Evolutionary conservation across 53 echinoderm and acorn worm species (phyloP).

Genomic region (Hippasteria phrygiana): DNA sequence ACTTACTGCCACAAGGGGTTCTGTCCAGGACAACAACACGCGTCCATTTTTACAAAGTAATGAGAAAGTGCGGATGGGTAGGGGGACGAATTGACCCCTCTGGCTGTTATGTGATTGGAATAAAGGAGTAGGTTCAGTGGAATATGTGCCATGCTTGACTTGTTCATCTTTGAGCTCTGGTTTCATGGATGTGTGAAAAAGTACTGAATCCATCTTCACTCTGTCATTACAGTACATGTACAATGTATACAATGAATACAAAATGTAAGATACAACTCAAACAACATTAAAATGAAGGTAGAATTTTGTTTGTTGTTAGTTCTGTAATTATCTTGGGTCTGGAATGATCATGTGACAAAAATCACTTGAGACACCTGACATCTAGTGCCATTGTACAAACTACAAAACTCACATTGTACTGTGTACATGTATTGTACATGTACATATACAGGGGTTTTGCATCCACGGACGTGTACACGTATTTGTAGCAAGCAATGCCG

Average conservation of each 20-base stretch:
- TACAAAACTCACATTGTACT: no score
- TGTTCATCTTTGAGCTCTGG: no score
- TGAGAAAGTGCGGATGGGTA: slow-evolving; percentile 32
- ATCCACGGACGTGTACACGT: no score
- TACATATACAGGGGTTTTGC: no score
- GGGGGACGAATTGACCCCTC: background rate
- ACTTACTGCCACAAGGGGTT: background rate
- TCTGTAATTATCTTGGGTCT: no score
- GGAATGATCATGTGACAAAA: no score
- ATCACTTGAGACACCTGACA: no score
- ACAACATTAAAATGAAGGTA: background rate
- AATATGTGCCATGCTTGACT: slow-evolving; percentile 42
- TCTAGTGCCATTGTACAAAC: no score
- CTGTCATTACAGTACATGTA: background rate
- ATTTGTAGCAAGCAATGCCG: no score
- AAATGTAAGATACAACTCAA: background rate
- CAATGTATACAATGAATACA: background rate
- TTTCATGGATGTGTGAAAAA: no score
- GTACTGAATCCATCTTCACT: slow-evolving; percentile 37
- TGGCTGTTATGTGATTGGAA: slow-evolving; percentile 13
- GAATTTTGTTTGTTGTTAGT: background rate
- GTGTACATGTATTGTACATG: no score
- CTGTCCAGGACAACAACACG: slow-evolving; percentile 1
- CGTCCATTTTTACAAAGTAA: slow-evolving; percentile 16
- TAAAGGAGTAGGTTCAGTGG: slow-evolving; percentile 46